Conservation (phyloP, 1,140 invertebrate species). For the Gonatopus flavifemur region DNA sequence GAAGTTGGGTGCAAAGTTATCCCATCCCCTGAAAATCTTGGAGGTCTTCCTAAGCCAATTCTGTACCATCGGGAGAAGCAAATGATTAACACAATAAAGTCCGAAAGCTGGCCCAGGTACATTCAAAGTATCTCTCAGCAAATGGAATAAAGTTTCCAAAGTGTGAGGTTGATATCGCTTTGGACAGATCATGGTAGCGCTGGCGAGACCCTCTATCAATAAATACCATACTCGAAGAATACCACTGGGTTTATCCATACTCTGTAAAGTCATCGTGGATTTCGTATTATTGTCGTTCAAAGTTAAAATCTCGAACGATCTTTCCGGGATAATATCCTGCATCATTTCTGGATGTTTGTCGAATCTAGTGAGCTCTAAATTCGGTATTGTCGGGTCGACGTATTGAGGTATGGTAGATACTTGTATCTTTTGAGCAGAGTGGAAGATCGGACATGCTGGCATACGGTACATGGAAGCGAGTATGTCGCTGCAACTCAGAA, state of each 20-base stretch:
- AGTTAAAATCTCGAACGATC: slow-evolving; percentile 65
- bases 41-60: slow-evolving; percentile 78
- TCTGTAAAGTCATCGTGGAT: slow-evolving; percentile 58
- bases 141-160: slow-evolving; percentile 82
- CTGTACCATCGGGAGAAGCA: slow-evolving; percentile 86
- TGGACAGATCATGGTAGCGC: slow-evolving; percentile 78
- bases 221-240: slow-evolving; percentile 90
- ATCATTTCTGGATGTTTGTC: slow-evolving; percentile 58
- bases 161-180: slow-evolving; percentile 83
- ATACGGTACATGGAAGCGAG: slow-evolving; percentile 90
- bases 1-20: slow-evolving; percentile 80
- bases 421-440: slow-evolving; percentile 85
- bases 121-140: slow-evolving; percentile 74
- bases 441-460: slow-evolving; percentile 91
- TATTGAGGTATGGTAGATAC: slow-evolving; percentile 74
- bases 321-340: slow-evolving; percentile 53
- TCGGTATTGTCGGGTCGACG: slow-evolving; percentile 85
- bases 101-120: slow-evolving; percentile 83
- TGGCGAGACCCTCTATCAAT: slow-evolving; percentile 84
- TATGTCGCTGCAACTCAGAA: slow-evolving; percentile 83
- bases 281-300: slow-evolving; percentile 62
- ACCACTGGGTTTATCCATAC: slow-evolving; percentile 80
- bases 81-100: slow-evolving; percentile 86
- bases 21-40: slow-evolving; percentile 70
- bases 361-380: slow-evolving; percentile 67